Evolutionary conservation across 2,113 vertebrate species (phyloP), one percentile per base, ranked within the genome.

Genomic region (Aplodontia rufa): DNA sequence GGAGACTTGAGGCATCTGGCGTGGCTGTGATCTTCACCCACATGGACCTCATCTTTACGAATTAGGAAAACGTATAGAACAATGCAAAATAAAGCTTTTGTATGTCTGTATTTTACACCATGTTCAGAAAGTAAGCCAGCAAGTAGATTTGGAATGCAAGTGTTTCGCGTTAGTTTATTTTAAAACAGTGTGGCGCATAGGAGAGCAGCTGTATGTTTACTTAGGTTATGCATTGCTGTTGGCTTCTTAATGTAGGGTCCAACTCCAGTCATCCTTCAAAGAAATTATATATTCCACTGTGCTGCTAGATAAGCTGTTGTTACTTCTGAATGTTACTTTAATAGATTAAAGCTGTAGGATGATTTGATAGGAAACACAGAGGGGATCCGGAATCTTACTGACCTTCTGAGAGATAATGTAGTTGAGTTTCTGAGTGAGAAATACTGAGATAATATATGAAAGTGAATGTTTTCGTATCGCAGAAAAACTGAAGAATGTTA

Each of bases 1-100:
- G 96, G 99, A 98, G 99, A 98, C 96, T 47, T 86, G n/a, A 85
- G 98, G 99, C 99, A 99, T 98, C 99, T 99, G 99, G 98, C 98
- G 95, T 16, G 94, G 55, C 98, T 98, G 84, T 98, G 98, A 98
- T 98, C 98, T 97, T 85, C 92, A 96, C 96, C 90, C 64, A 71
- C 93, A 58, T 96, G 93, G 16, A 75, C 91, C 97, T 97, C 87
- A 97, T 98, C 96, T 97, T 90, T 93, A n/a, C 60, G 42, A 95
- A 95, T 93, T 79, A 80, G 95, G 69, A 68, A 94, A 32, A 78
- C 71, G 14, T 66, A 95, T 87, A 40, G 4, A 93, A 78, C 90
- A 84, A 87, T 95, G 82, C 74, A 96, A 94, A 60, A 95, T 87
- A 93, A 51, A 24, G 68, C 79, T 75, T 58, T 1, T 0, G 60